Evolutionary conservation across 2,888 invertebrate genomes (phyloP), one percentile per base, ranked within the genome.

Genomic region (Sericinus montela): DNA sequence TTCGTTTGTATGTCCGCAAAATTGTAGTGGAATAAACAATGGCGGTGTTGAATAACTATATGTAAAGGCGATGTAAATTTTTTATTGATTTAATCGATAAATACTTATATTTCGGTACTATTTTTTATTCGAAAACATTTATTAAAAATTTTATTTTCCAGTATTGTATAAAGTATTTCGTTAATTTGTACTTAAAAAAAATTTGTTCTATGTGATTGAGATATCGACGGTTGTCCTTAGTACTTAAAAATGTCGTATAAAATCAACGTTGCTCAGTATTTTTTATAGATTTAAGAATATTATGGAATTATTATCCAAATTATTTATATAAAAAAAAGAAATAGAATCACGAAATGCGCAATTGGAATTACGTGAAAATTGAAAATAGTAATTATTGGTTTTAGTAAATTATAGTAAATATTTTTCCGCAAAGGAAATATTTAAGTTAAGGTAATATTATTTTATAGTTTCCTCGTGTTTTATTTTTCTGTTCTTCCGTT

Each of bases 211-310:
- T 72, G 71, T 74, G 69, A 66, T 70, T 59, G 64, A 63, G 59
- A 53, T 57, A 65, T 73, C 65, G 70, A 70, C 61, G 65, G 69
- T 73, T 71, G 72, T 75, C 72, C 60, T 67, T 59, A 68, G 69
- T 68, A 71, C 59, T 60, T 63, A 66, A 76, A 45, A 28, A 69
- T 72, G 72, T 69, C 75, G 76, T 78, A 76, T 72, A 72, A 72
- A 82, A 82, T 76, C 72, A 73, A 82, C 70, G 71, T 86, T 87
- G 86, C 86, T 87, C 86, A 87, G 86, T 87, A 87, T 87, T 87
- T 86, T n/a, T 84, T 78, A 79, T 85, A 86, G 84, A 72, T 72
- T 65, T 85, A 86, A 81, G 85, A 69, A 71, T 76, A 79, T 69
- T 74, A 73, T 67, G 74, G 68, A 76, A 71, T 68, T 74, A 68